Percentiles rank a stretch among this genome's conserved stretches.
These are phyloP conservation scores for Mythimna impura DNA, from an alignment of 2,888 invertebrate species.

Conservation along the genomic window DNA sequence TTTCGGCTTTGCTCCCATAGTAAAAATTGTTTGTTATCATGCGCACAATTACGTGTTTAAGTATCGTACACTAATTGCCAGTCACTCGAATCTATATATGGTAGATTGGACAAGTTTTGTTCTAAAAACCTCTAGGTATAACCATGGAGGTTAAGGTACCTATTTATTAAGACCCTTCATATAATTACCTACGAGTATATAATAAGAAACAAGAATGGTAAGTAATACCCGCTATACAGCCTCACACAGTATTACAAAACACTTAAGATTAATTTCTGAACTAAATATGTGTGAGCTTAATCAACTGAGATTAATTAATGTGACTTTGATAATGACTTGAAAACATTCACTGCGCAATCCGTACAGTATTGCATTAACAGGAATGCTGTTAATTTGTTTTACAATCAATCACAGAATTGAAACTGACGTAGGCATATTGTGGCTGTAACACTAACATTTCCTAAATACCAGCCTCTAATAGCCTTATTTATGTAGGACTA, in stretches of 20 bases:
- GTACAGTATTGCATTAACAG: not conserved
- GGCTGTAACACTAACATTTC: not conserved
- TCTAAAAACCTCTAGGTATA: not conserved
- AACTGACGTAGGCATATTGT: not conserved
- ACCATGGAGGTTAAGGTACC: too few relatives aligned
- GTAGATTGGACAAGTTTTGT: not conserved
- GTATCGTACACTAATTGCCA: too few relatives aligned
- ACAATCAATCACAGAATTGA: conserved; percentile 1
- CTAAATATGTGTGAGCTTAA: conserved; percentile 24
- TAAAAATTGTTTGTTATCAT: too few relatives aligned
- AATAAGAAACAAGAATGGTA: not conserved
- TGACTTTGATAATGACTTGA: conserved; percentile 27
- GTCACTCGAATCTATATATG: too few relatives aligned
- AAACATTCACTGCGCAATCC: conserved; percentile 23
- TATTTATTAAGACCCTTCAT: too few relatives aligned
- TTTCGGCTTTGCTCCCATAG: too few relatives aligned
- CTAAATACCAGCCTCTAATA: not conserved
- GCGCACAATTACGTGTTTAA: too few relatives aligned
- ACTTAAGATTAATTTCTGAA: conserved; percentile 23
- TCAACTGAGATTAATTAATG: conserved; percentile 36
- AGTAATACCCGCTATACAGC: not conserved
- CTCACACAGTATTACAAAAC: conserved; percentile 21
- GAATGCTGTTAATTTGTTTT: conserved; percentile 17
- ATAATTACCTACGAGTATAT: too few relatives aligned
- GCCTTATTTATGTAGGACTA: not conserved